phyloP scores from a whole-genome alignment of 2,888 invertebrate genomes.

The Eilema depressum region DNA sequence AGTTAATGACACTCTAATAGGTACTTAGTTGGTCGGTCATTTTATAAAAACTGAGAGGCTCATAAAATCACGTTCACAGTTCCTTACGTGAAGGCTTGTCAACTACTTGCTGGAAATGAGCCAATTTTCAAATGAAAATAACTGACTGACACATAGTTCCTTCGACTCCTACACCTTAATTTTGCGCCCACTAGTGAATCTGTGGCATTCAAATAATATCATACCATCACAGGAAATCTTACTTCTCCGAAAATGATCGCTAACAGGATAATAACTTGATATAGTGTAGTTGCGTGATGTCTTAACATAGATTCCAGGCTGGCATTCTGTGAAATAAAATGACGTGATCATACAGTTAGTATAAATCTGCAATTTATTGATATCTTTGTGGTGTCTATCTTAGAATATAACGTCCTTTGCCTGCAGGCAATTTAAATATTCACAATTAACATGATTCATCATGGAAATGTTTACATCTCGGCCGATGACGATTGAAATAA shows the following conservation, averaged over 20 bases:
- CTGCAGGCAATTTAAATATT: conserved; percentile 38
- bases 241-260: conserved; percentile 23
- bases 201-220: conserved; percentile 2
- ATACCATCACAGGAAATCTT: conserved; percentile 14
- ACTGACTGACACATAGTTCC: background rate
- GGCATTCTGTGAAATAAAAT: conserved; percentile 43
- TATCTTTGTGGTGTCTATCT: conserved; percentile 12
- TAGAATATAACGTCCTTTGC: conserved; percentile 29
- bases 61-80: background rate
- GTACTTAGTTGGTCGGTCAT: background rate
- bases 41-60: background rate
- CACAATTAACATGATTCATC: conserved; percentile 46
- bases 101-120: conserved; percentile 6
- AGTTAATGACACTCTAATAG: background rate
- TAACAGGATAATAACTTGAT: conserved; percentile 22
- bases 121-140: conserved; percentile 5
- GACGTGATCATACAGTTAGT: conserved; percentile 30
- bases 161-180: background rate
- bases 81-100: background rate
- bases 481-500: conserved; percentile 34
- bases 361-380: conserved; percentile 10
- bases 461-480: conserved; percentile 29
- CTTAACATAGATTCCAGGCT: conserved; percentile 18
- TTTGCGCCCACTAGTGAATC: background rate
- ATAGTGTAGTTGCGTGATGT: conserved; percentile 5